phyloP scores from a whole-genome alignment of 2,113 vertebrate species.

The Columba janthina region DNA sequence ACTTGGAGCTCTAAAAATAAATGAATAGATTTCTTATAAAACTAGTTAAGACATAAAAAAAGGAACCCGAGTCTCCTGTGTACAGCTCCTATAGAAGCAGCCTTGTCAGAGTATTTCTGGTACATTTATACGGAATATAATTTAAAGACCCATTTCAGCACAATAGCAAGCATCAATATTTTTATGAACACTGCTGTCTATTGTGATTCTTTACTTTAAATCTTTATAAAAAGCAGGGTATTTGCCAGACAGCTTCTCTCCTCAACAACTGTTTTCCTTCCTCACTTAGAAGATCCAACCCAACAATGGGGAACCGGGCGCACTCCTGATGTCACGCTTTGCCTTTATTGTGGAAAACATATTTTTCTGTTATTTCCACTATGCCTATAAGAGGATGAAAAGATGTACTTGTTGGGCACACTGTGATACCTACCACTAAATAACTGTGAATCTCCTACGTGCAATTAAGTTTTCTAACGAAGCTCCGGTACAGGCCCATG shows the following conservation, averaged over 20 bases:
- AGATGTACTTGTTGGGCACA: not conserved
- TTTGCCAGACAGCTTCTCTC: not conserved
- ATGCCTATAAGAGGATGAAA: not conserved
- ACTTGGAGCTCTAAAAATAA: not conserved
- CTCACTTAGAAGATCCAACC: not conserved
- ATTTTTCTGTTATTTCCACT: not conserved
- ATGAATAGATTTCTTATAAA: not conserved
- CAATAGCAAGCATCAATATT: not conserved
- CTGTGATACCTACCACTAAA: not conserved
- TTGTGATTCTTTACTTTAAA: not conserved
- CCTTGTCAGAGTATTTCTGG: not conserved
- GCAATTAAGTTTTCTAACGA: not conserved
- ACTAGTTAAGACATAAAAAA: not conserved
- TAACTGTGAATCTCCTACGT: not conserved
- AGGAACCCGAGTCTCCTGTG: not conserved
- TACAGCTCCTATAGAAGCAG: not conserved
- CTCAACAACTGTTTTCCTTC: not conserved
- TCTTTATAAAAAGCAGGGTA: not conserved
- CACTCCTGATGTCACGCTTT: not conserved
- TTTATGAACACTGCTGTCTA: not conserved
- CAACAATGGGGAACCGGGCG: accelerated
- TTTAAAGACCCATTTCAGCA: not conserved
- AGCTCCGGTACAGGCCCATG: not conserved
- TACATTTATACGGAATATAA: not conserved
- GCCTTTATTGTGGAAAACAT: not conserved